Evolutionary conservation across 2,797 vertebrate species (phyloP).

Genomic region (Dipus sagitta): DNA sequence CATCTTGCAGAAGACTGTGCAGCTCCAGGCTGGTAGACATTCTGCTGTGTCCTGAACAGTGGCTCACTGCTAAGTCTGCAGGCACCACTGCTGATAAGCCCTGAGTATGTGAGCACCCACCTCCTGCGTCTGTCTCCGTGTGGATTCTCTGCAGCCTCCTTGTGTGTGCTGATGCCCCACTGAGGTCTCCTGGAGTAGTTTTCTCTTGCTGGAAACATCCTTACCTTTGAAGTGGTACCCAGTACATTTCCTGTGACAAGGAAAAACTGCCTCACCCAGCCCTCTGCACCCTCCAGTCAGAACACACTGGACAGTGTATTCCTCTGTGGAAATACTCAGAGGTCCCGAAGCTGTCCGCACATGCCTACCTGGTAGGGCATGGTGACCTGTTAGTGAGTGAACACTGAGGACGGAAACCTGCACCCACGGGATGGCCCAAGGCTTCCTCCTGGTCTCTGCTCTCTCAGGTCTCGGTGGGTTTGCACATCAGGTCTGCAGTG

Average conservation of each 20-base stretch:
- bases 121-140: too few species aligned
- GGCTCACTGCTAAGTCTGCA: background rate
- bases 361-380: fast-evolving
- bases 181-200: background rate
- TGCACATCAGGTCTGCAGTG: background rate
- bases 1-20: background rate
- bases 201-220: background rate
- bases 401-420: background rate
- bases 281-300: background rate
- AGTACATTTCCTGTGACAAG: background rate
- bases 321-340: background rate
- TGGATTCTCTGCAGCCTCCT: background rate
- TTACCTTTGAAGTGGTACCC: background rate
- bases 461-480: background rate
- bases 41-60: background rate
- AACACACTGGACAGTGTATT: fast-evolving
- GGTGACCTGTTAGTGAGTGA: background rate
- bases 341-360: fast-evolving
- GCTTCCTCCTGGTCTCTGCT: background rate
- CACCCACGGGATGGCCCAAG: too few species aligned
- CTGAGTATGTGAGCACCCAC: too few species aligned
- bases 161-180: background rate
- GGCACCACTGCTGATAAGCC: background rate
- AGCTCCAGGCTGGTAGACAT: background rate
- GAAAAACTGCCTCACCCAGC: background rate